Base-by-base conservation (phyloP, 2,797 vertebrate species). In the Erithacus rubecula region DNA sequence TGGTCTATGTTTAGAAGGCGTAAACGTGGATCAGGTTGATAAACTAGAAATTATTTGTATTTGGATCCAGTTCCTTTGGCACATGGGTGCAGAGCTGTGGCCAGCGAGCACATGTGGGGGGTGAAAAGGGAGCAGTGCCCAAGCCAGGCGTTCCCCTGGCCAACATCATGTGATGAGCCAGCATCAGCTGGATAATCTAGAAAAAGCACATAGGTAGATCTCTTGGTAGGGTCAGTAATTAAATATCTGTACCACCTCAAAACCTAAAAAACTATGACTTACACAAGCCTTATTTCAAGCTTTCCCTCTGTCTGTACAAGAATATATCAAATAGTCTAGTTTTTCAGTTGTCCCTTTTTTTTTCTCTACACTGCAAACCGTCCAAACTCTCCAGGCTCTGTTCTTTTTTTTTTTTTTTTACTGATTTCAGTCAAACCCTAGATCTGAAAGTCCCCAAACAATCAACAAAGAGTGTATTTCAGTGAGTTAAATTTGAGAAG, bases 401-500 rank as follows among this genome's bases (percentile, higher is more conserved):
- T 44, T 36, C 4, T 47, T 6, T 32, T 21, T 21, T 32, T 53
- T 20, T 76, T 60, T 78, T 47, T 65, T 59, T 55, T 84, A 32
- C 52, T 53, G 46, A 64, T 51, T 95, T 78, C 58, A 87, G 72
- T 91, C 89, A 72, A 92, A 43, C 15, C 65, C 87, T 11, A 62
- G 78, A 90, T 93, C 78, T 91, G 37, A 30, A 81, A 95, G 76
- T 59, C 68, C 79, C 76, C 84, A 62, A 55, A 70, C 87, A 93
- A 81, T 62, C 69, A 95, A 96, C 94, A 95, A 95, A 96, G 92
- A 64, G 22, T 0, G 10, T 34, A 69, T 87, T 93, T 91, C 55
- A 91, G 69, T 9, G 11, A 0, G 62, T 67, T 93, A 78, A 91
- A 94, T 92, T 88, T 94, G 93, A 94, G 89, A 92, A 92, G 91